These are phyloP conservation scores for Tympanoctomys barrerae DNA, from an alignment of 2,797 vertebrate species.

Conservation along the genomic window DNA sequence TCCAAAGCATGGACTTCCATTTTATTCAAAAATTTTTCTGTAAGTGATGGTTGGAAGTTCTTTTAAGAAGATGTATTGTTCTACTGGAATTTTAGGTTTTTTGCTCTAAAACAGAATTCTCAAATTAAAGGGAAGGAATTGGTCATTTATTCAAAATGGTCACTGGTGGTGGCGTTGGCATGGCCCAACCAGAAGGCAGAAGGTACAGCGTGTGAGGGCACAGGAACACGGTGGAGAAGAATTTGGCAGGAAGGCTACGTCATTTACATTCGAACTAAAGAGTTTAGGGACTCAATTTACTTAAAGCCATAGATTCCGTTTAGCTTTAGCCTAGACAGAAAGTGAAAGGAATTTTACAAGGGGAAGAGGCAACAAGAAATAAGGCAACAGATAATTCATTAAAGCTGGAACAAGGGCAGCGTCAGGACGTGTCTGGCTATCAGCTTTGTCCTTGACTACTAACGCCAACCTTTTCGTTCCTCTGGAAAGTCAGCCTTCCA, in stretches of 20 bases:
- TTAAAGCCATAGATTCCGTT: slow-evolving; percentile 78
- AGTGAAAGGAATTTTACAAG: slow-evolving; percentile 76
- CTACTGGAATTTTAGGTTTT: not conserved
- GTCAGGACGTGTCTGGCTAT: slow-evolving; percentile 78
- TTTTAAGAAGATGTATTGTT: slow-evolving; percentile 8
- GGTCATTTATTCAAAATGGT: slow-evolving; percentile 61
- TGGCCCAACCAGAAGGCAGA: not conserved
- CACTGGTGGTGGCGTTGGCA: not conserved
- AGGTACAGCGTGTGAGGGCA: slow-evolving; percentile 37
- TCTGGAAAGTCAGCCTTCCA: slow-evolving; percentile 56
- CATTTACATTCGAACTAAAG: slow-evolving; percentile 71
- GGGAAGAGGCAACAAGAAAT: slow-evolving; percentile 55
- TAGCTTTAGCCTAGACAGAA: slow-evolving; percentile 73
- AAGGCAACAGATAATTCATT: slow-evolving; percentile 70
- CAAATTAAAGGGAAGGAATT: slow-evolving; percentile 37
- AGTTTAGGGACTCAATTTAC: slow-evolving; percentile 76
- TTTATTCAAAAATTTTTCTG: slow-evolving; percentile 55
- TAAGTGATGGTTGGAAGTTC: slow-evolving; percentile 25
- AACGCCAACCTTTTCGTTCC: slow-evolving; percentile 70
- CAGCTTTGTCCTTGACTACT: slow-evolving; percentile 77
- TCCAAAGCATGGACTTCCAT: slow-evolving; percentile 4
- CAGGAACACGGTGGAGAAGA: not conserved
- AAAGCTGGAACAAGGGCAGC: slow-evolving; percentile 73
- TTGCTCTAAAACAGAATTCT: slow-evolving; percentile 10
- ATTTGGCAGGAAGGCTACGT: slow-evolving; percentile 67